A percentile compares a stretch with the other conserved stretches of the same genome.
These are phyloP conservation scores for Idaea straminata DNA, from an alignment of 2,888 invertebrate genomes.

Conservation along the genomic window DNA sequence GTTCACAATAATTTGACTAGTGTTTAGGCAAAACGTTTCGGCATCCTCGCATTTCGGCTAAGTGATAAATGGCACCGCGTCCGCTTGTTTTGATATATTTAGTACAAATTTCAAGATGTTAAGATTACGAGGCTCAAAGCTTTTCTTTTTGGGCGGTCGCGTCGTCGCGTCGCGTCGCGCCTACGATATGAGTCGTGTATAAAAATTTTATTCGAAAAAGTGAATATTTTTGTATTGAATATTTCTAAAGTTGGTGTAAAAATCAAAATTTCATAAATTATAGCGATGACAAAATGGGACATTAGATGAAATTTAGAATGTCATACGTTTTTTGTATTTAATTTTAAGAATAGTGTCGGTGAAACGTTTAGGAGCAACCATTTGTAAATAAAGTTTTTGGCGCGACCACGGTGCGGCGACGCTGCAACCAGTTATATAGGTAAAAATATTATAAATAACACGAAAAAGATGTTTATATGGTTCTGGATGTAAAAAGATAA, in stretches of 20 bases:
- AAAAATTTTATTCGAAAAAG: slow-evolving; percentile 79
- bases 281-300: slow-evolving; percentile 74
- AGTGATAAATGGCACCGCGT: slow-evolving; percentile 72
- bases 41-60: slow-evolving; percentile 81
- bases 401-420: slow-evolving; percentile 52
- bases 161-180: slow-evolving; percentile 52
- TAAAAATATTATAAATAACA: slow-evolving; percentile 79
- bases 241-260: slow-evolving; percentile 82
- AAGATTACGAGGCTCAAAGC: slow-evolving; percentile 81
- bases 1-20: slow-evolving; percentile 61
- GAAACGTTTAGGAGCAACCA: slow-evolving; percentile 85
- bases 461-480: slow-evolving; percentile 79
- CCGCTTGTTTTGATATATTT: slow-evolving; percentile 77
- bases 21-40: slow-evolving; percentile 76
- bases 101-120: slow-evolving; percentile 81
- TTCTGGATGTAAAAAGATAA: slow-evolving; percentile 79
- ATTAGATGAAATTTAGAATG: slow-evolving; percentile 78
- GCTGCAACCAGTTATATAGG: slow-evolving; percentile 70
- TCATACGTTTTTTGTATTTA: slow-evolving; percentile 81
- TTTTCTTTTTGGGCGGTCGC: slow-evolving; percentile 71
- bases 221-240: slow-evolving; percentile 82
- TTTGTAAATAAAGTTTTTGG: slow-evolving; percentile 82
- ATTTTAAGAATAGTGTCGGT: slow-evolving; percentile 82
- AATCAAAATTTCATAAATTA: slow-evolving; percentile 81
- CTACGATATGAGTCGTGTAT: slow-evolving; percentile 74